Evolutionary conservation across 2,888 invertebrate species (phyloP), one percentile per base, ranked within the genome.

Genomic region (Cancer borealis): DNA sequence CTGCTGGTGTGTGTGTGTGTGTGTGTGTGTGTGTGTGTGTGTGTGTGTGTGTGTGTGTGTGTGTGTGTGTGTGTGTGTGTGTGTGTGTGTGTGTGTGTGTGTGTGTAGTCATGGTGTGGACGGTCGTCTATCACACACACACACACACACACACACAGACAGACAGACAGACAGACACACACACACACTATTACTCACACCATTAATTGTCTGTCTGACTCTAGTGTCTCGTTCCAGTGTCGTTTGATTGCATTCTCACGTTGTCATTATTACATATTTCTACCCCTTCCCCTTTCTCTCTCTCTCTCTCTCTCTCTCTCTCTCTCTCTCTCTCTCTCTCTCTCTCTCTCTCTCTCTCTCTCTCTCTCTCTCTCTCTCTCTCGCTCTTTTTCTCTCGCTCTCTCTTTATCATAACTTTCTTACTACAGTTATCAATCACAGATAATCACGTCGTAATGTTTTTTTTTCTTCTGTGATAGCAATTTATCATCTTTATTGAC

Each of bases 1-100:
- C 49, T n/a, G n/a, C n/a, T n/a, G n/a, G n/a, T n/a, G n/a, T n/a
- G n/a, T n/a, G n/a, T n/a, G n/a, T n/a, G n/a, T n/a, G n/a, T n/a
- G n/a, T n/a, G n/a, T 54, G 54, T 54, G 54, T 14, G 8, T 54
- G 54, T 6, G 3, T 54, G 54, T 54, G 2, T 54, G 54, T 54
- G 54, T 54, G 54, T 54, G 54, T 54, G 84, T 30, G 84, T 39
- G 39, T 39, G 26, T 39, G 88, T 88, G 26, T 88, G 88, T 88
- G 88, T 88, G 88, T 88, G 88, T 84, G 84, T 84, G 84, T 84
- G 84, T 84, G 84, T 84, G 87, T 87, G 87, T 87, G 87, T 87
- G 87, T 87, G 87, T 87, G 87, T 87, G 87, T 87, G 87, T 87
- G 87, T 87, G 87, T 87, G 87, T 87, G 87, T 88, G 88, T 45